Evolutionary conservation across 2,113 vertebrate species (phyloP).

Genomic region (Cariama cristata): DNA sequence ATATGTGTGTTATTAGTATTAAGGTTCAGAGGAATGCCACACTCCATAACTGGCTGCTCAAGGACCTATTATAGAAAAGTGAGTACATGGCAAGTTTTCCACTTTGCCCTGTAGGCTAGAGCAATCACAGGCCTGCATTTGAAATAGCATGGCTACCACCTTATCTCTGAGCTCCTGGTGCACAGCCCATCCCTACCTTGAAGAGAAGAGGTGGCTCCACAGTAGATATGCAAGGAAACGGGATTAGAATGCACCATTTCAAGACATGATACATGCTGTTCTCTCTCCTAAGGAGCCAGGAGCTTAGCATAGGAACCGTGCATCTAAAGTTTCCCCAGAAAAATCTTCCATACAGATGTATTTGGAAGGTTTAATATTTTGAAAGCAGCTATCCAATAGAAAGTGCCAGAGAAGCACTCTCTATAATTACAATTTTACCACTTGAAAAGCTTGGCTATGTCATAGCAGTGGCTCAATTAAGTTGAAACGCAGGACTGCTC

Average conservation of each 20-base stretch:
- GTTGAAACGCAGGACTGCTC: conserved; percentile 36
- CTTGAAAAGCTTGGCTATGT: conserved; percentile 1
- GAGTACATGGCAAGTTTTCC: neutral
- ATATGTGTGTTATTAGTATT: neutral
- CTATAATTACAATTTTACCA: conserved; percentile 17
- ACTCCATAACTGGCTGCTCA: neutral
- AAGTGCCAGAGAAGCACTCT: neutral
- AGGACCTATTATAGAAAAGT: neutral
- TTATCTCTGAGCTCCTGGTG: neutral
- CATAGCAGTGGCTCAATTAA: conserved; percentile 17
- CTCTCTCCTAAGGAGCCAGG: neutral
- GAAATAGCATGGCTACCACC: neutral
- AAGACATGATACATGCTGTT: neutral
- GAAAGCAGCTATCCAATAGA: neutral
- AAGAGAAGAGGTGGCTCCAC: neutral
- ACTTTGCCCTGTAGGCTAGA: neutral
- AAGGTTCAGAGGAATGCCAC: neutral
- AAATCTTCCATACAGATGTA: neutral
- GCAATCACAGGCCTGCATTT: too few species aligned
- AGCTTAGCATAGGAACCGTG: neutral
- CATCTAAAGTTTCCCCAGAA: neutral
- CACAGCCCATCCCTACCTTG: neutral
- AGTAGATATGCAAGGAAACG: neutral
- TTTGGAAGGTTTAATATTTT: neutral
- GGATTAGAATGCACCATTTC: neutral